A percentile compares a stretch with the other conserved stretches of the same genome.
Evolutionary conservation across 2,888 invertebrate species (phyloP).

Genomic region (Mactromeris polynyma): DNA sequence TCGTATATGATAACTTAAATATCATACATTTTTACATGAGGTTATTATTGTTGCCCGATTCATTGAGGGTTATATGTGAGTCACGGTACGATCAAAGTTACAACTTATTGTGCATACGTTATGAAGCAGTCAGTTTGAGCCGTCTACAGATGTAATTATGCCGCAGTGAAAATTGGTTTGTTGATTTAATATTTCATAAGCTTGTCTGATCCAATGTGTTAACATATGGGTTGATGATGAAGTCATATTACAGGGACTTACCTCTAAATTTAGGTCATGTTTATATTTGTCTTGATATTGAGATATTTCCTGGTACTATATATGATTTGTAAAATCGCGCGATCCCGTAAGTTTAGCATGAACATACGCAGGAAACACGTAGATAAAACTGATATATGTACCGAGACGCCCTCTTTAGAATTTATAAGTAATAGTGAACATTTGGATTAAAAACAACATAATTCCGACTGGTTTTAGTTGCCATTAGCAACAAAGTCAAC

Average conservation of each 20-base stretch:
- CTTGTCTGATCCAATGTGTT: not conserved
- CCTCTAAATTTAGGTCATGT: not conserved
- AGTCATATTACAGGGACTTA: not conserved
- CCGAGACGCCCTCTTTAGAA: too few relatives aligned
- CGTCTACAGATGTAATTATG: not conserved
- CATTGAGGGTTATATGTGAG: not conserved
- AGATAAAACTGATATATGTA: too few relatives aligned
- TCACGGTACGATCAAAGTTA: not conserved
- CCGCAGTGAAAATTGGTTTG: not conserved
- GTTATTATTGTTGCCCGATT: not conserved
- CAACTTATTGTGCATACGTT: not conserved
- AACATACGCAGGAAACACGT: too few relatives aligned
- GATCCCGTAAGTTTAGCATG: too few relatives aligned
- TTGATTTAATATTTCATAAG: constrained; percentile 18
- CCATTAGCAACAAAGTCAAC: too few relatives aligned
- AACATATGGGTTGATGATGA: not conserved
- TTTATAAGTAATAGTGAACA: too few relatives aligned
- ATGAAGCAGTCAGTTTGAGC: not conserved
- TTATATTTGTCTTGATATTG: not conserved
- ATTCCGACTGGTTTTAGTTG: too few relatives aligned
- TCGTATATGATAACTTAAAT: too few relatives aligned
- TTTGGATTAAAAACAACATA: too few relatives aligned
- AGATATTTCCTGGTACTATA: too few relatives aligned
- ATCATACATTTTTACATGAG: too few relatives aligned
- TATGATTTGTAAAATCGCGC: too few relatives aligned